These are phyloP conservation scores for Andrena camellia DNA, from an alignment of 2,888 invertebrate species.

Conservation along the genomic window DNA sequence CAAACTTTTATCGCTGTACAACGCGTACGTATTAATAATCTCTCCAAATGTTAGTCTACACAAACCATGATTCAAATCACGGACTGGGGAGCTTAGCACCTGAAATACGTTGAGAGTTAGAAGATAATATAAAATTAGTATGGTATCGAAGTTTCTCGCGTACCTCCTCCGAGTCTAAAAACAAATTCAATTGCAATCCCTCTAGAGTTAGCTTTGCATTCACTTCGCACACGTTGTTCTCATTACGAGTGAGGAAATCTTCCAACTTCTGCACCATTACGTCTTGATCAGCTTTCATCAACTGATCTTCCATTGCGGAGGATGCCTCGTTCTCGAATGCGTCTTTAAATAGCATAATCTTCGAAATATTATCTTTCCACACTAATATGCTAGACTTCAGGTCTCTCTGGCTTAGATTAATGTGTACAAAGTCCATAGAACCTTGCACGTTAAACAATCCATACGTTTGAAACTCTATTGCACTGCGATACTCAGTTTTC, in stretches of 20 bases:
- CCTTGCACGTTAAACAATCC: constrained; percentile 88
- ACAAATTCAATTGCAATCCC: constrained; percentile 90
- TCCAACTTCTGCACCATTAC: constrained; percentile 89
- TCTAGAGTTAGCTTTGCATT: constrained; percentile 88
- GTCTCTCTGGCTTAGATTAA: constrained; percentile 92
- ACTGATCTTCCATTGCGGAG: neutral
- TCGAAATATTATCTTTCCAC: constrained; percentile 90
- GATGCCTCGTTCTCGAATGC: constrained; percentile 55
- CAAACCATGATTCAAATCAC: constrained; percentile 90
- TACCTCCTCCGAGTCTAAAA: constrained; percentile 91
- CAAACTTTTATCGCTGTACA: constrained; percentile 89
- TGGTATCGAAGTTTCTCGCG: neutral
- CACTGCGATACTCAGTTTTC: constrained; percentile 86
- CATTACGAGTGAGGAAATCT: constrained; percentile 90
- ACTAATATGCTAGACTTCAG: constrained; percentile 90
- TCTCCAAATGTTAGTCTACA: constrained; percentile 90
- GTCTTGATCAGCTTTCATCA: constrained; percentile 82
- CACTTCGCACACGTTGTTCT: constrained; percentile 84
- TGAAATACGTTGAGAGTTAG: constrained; percentile 1
- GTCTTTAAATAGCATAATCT: constrained; percentile 77
- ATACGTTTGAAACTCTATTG: constrained; percentile 71
- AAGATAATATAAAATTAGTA: neutral
- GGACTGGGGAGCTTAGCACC: constrained; percentile 90
- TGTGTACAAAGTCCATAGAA: constrained; percentile 88
- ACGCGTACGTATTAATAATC: constrained; percentile 88